Percentiles rank a stretch among this genome's conserved stretches.
phyloP scores from a whole-genome alignment of 2,888 invertebrate genomes.

The Lasius fuliginosus region DNA sequence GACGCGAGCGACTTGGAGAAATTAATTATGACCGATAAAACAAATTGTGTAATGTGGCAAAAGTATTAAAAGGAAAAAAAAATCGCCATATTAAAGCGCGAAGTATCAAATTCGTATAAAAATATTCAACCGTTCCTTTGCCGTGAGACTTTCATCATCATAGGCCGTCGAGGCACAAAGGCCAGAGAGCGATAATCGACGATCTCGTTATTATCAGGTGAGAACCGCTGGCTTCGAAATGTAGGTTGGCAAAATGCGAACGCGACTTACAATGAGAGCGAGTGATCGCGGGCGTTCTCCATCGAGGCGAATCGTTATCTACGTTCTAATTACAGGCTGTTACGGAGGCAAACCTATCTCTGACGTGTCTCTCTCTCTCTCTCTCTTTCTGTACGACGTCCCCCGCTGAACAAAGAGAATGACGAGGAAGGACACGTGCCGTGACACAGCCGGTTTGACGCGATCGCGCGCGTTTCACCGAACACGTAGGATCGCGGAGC shows the following conservation, averaged over 20 bases:
- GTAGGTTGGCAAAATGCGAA: constrained; percentile 70
- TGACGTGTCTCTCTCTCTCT: constrained; percentile 22
- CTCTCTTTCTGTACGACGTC: not conserved
- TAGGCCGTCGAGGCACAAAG: too few species aligned
- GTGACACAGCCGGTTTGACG: constrained; percentile 29
- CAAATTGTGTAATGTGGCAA: too few species aligned
- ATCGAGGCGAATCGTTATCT: constrained; percentile 70
- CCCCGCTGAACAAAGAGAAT: constrained; percentile 49
- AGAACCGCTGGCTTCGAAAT: constrained; percentile 61
- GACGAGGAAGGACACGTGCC: constrained; percentile 28
- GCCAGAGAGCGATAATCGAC: not conserved
- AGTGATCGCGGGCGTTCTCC: constrained; percentile 56
- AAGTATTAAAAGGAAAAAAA: too few species aligned
- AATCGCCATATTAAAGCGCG: too few species aligned
- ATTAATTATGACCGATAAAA: not conserved
- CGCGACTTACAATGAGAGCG: constrained; percentile 27
- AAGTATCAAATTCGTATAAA: too few species aligned
- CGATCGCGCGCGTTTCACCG: constrained; percentile 9
- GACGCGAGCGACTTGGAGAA: not conserved
- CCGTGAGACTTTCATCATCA: too few species aligned
- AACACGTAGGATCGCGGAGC: constrained; percentile 3
- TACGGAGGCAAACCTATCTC: constrained; percentile 47
- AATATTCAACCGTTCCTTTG: too few species aligned
- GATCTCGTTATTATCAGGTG: not conserved
- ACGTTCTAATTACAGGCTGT: constrained; percentile 74